A percentile compares a stretch with the other conserved stretches of the same genome.
Conservation (phyloP, 2,797 vertebrate genomes). For the Ctenochaetus hawaiiensis region DNA sequence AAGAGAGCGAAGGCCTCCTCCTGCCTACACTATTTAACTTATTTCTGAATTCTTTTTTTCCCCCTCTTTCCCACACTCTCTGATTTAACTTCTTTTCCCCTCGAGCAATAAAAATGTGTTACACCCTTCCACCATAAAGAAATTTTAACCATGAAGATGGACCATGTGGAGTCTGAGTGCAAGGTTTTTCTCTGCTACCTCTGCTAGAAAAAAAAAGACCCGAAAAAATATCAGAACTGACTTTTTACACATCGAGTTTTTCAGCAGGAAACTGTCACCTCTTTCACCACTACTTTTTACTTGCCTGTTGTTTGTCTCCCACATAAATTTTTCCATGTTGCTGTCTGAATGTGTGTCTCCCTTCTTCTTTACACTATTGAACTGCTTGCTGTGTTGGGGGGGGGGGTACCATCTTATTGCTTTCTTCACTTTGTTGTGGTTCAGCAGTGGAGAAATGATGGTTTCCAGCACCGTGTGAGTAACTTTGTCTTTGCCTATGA, state of each 20-base stretch:
- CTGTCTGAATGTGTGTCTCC: slow-evolving; percentile 35
- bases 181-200: slow-evolving; percentile 40
- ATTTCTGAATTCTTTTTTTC: slow-evolving; percentile 53
- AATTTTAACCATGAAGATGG: slow-evolving; percentile 52
- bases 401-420: slow-evolving; percentile 25
- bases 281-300: slow-evolving; percentile 48
- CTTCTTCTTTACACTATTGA: slow-evolving; percentile 24
- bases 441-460: slow-evolving; percentile 22
- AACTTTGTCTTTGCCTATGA: slow-evolving; percentile 30
- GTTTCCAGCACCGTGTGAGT: slow-evolving; percentile 20
- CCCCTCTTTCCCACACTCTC: slow-evolving; percentile 30
- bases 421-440: slow-evolving; percentile 41
- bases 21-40: slow-evolving; percentile 66
- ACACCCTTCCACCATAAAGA: slow-evolving; percentile 52
- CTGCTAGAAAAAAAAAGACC: slow-evolving; percentile 8
- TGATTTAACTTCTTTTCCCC: slow-evolving; percentile 52
- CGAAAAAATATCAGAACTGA: slow-evolving; percentile 36
- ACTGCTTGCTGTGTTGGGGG: slow-evolving; percentile 15
- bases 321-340: slow-evolving; percentile 52
- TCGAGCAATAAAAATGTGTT: slow-evolving; percentile 63
- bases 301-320: slow-evolving; percentile 51
- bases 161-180: slow-evolving; percentile 25
- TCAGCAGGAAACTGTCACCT: slow-evolving; percentile 52
- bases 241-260: slow-evolving; percentile 51
- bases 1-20: slow-evolving; percentile 60